Conservation (phyloP, 2,113 vertebrate genomes). For the Catharus fuscescens region DNA sequence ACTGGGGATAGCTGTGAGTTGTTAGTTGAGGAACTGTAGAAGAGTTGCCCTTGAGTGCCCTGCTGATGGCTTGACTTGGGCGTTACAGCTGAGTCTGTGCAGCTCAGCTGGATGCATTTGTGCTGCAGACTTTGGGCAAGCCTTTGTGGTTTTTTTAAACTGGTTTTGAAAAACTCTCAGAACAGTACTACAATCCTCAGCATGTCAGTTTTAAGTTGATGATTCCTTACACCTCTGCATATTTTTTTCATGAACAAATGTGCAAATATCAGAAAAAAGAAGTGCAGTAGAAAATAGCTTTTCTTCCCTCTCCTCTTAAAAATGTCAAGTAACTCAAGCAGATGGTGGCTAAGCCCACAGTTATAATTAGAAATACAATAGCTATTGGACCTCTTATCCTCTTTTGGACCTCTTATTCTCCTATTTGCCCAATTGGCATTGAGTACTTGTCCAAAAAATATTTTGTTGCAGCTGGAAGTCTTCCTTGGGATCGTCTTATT, state of each 20-base stretch:
- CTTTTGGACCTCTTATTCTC: neutral
- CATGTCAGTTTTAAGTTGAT: neutral
- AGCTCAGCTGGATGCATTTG: neutral
- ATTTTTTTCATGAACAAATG: neutral
- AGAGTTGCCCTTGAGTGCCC: neutral
- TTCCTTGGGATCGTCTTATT: neutral
- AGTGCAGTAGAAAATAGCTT: neutral
- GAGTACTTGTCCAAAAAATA: neutral
- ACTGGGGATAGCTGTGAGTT: neutral
- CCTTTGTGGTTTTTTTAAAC: neutral
- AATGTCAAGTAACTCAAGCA: neutral
- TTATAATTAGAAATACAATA: neutral
- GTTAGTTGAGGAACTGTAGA: neutral
- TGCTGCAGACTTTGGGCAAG: neutral
- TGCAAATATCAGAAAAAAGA: neutral
- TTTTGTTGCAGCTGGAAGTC: neutral
- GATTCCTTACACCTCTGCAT: neutral
- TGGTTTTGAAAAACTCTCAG: neutral
- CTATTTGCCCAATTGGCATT: neutral
- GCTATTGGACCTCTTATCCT: neutral
- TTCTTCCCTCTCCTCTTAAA: neutral
- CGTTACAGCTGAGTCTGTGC: rapidly evolving
- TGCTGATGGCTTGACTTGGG: neutral
- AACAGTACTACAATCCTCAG: neutral
- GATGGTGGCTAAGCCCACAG: neutral